Evolutionary conservation across 2,113 vertebrate species (phyloP), one percentile per base, ranked within the genome.

Genomic region (Petrocephalus zakoni): DNA sequence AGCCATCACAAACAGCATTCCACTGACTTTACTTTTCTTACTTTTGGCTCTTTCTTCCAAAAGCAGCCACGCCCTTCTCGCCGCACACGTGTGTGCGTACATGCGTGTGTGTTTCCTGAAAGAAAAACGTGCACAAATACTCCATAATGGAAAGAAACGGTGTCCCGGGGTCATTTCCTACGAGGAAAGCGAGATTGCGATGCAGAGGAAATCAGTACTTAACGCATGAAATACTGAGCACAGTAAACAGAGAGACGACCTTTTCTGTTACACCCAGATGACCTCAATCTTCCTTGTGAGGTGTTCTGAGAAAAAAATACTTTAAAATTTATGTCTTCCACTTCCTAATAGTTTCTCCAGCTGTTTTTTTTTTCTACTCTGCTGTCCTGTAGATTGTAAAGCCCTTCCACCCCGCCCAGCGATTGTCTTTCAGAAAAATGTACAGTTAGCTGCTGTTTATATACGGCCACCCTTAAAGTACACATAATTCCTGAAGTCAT

Each of bases 321-420:
- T 91, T 92, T 90, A 93, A 92, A 94, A 95, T 96, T 95, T 96
- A 96, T 96, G 94, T 94, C 95, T 95, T 95, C 95, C 94, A 95
- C 95, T 95, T 96, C 95, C 94, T 96, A 95, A 95, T 95, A 94
- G 95, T 95, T 96, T 96, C 94, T 94, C 93, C 95, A 96, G 95
- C 92, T 95, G 93, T 94, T 94, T 92, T 92, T 93, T 93, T 91
- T 90, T 89, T 90, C 87, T 89, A 51, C 93, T 93, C 93, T 92
- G 92, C 94, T 91, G 92, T 94, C 93, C 91, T 92, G 92, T 94
- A 82, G 93, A 93, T 91, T 87, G 87, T 94, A 94, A 95, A 2
- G 2, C 94, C 95, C 91, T 90, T 94, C 94, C 88, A 95, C 93
- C 95, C 91, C 87, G 1, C 90, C 91, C 91, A 89, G 91, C 91